Percentiles rank a stretch among this genome's conserved stretches.
phyloP scores from a whole-genome alignment of 2,888 invertebrate genomes.

The Isoperla grammatica region DNA sequence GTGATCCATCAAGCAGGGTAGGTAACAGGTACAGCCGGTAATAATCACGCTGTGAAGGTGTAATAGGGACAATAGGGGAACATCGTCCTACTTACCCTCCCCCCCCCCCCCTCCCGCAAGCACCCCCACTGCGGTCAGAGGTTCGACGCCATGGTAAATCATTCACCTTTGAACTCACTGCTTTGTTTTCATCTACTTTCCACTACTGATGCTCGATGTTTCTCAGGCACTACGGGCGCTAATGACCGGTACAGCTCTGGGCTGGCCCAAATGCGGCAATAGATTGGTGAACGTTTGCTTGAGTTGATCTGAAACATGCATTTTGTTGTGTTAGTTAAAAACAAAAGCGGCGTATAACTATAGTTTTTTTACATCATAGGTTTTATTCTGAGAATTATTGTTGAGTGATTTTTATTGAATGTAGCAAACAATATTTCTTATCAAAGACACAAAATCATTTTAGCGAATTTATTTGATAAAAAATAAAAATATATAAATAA shows the following conservation, averaged over 20 bases:
- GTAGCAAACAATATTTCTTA: no score
- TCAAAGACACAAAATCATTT: no score
- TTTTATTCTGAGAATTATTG: no score
- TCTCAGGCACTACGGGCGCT: conserved; percentile 1
- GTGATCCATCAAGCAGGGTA: no score
- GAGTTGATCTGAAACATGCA: no score
- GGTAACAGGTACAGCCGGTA: conserved; percentile 3
- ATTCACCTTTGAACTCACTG: not conserved
- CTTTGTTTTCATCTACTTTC: not conserved
- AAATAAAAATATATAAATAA: no score
- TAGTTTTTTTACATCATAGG: no score
- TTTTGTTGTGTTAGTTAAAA: no score
- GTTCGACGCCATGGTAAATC: not conserved
- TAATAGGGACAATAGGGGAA: not conserved
- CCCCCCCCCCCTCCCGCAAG: not conserved
- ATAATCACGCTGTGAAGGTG: not conserved
- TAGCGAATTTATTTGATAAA: no score
- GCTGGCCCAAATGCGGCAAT: not conserved
- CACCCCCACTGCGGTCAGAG: conserved; percentile 1
- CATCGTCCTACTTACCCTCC: not conserved
- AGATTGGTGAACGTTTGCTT: not conserved
- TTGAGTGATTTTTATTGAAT: no score
- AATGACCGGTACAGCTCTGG: not conserved
- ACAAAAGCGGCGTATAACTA: no score
- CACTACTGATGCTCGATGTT: not conserved